Percentiles rank a stretch among this genome's conserved stretches.
phyloP scores from a whole-genome alignment of 2,113 vertebrate genomes.

The Neolamprologus longior region DNA sequence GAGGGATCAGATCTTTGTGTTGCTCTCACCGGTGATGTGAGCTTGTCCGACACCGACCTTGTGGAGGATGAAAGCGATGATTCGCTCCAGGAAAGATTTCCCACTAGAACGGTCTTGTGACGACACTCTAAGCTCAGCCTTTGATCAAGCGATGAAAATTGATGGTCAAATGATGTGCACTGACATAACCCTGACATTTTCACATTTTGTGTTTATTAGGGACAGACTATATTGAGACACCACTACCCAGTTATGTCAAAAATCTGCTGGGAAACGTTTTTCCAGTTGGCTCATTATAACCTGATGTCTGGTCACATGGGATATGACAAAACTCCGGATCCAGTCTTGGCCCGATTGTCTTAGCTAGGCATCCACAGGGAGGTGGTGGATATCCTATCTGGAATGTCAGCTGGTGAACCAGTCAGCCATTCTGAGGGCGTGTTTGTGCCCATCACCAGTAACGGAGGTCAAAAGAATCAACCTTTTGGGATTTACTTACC shows the following conservation, averaged over 20 bases:
- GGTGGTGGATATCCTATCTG: neutral
- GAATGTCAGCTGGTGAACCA: neutral
- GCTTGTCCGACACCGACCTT: neutral
- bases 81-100: neutral
- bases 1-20: neutral
- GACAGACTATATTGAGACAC: neutral
- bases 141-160: neutral
- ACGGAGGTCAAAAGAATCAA: neutral
- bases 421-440: neutral
- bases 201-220: neutral
- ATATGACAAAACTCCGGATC: neutral
- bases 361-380: neutral
- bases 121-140: neutral
- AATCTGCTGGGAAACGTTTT: neutral
- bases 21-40: neutral
- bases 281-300: neutral
- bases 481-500: neutral
- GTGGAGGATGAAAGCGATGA: neutral
- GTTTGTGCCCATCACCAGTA: neutral
- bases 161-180: neutral
- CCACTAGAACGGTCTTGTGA: rapidly evolving
- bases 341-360: neutral
- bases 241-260: neutral
- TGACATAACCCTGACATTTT: neutral
- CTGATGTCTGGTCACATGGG: neutral